Base-by-base conservation (phyloP, 2,113 vertebrate genomes). In the Proteles cristata region DNA sequence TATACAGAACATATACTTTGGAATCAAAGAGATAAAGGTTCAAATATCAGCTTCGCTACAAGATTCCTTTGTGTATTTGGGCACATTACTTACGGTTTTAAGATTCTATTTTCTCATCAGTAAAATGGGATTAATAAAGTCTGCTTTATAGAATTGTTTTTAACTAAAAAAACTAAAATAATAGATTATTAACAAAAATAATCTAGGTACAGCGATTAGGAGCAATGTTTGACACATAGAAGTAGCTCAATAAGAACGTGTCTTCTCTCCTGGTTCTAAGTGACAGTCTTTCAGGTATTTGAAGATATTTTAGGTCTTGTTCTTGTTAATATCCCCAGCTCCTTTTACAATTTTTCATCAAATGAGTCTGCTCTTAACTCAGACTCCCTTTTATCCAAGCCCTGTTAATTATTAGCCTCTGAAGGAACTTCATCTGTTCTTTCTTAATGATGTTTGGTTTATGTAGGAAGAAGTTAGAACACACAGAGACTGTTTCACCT, bases 51-150 rank as follows among this genome's bases (percentile, higher is more conserved):
- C 7, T 84, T 82, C 68, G 31, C 23, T 35, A 66, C 23, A 83
- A 85, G 68, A 85, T 93, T 23, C 84, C 55, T 96, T 1, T 80
- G 19, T 94, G 14, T 11, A 5, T 88, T 96, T 77, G 89, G 61
- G 4, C 3, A 45, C 31, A 1, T 69, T 68, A 65, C 33, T 84
- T 25, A 69, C 11, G 4, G 63, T 58, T 48, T 80, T 81, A 84
- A 71, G 5, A 7, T 61, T 68, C 90, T 92, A 6, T 96, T 94
- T 93, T 76, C 31, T 87, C 10, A 71, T 86, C 26, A 74, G n/a
- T 25, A 55, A 90, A 93, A 89, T 58, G 14, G 19, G 14, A n/a
- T 84, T 80, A 39, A 77, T 28, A 80, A 39, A n/a, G 5, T 48
- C 10, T 68, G 6, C 31, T 43, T 66, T 82, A 63, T 85, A 85